These are phyloP conservation scores for Atta cephalotes DNA, from an alignment of 1,140 invertebrate species.

Conservation along the genomic window DNA sequence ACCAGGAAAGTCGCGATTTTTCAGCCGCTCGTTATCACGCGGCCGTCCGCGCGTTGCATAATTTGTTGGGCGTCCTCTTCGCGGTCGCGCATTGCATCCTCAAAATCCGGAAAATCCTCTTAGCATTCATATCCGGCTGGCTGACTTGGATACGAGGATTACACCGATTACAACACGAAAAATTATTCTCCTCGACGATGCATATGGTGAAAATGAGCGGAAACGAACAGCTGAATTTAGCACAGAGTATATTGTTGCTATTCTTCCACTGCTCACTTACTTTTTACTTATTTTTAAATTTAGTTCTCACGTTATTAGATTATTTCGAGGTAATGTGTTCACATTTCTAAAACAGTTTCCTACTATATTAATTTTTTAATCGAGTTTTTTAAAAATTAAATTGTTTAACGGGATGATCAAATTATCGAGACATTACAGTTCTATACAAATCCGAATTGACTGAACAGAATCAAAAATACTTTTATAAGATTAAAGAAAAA, in stretches of 20 bases:
- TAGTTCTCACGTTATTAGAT: background rate
- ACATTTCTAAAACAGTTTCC: background rate
- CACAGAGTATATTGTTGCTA: background rate
- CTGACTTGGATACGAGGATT: constrained; percentile 59
- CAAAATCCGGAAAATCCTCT: constrained; percentile 58
- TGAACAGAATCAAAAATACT: no score
- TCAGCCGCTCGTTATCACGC: constrained; percentile 60
- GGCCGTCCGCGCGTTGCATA: constrained; percentile 45
- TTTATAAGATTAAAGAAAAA: no score
- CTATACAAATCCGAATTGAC: no score
- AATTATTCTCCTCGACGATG: constrained; percentile 55
- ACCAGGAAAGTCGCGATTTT: constrained; percentile 57
- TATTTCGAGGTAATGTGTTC: background rate
- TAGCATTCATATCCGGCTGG: constrained; percentile 57
- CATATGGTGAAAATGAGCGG: constrained; percentile 70
- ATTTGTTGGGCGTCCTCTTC: constrained; percentile 51
- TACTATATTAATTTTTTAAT: background rate
- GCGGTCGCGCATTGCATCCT: constrained; percentile 47
- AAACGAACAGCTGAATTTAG: constrained; percentile 69
- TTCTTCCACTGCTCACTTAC: background rate
- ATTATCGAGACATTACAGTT: no score
- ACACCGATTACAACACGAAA: constrained; percentile 58
- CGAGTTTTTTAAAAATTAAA: background rate
- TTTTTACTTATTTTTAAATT: background rate
- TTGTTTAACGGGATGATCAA: no score